Evolutionary conservation across 2,797 vertebrate species (phyloP), one percentile per base, ranked within the genome.

Genomic region (Gymnoscopelus microlampas): DNA sequence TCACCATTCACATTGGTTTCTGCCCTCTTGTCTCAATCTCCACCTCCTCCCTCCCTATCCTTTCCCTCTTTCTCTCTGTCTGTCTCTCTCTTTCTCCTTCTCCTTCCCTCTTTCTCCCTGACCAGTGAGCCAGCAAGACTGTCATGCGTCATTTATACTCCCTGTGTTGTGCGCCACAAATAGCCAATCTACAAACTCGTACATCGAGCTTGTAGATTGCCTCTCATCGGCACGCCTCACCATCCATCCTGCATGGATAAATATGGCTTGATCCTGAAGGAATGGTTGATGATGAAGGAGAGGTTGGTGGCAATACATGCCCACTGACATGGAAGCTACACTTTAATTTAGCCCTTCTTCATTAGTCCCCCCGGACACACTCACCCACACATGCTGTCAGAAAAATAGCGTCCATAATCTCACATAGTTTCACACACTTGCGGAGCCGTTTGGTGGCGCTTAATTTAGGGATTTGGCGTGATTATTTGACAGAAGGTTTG

Each of bases 401-500:
- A 44, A 60, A 75, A 47, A 24, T 6, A 61, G 60, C 7, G 44
- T 2, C 70, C 39, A 10, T 69, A 53, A 73, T 74, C 65, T 73
- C 50, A 48, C 47, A 67, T 60, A 32, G 74, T 68, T 71, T 50
- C 8, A 63, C 63, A 73, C 24, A 23, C 53, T 81, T 35, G 53
- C 80, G 66, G 55, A 60, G 49, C 24, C 5, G 39, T 87, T 83
- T 56, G 57, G 3, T 71, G 66, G 23, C 13, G 62, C 58, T 82
- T 78, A 67, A 59, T 53, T 12, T 6, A 49, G 6, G 24, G 81
- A 87, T 87, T 82, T 73, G 69, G 39, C 48, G 7, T 67, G 82
- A 80, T 85, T 80, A 84, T 86, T 83, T 71, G 77, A 79, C 78
- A 79, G 80, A 80, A 74, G 76, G 79, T 82, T 74, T 14, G 13